Conservation (phyloP, 2,113 vertebrate species). For the Centropristis striata region DNA sequence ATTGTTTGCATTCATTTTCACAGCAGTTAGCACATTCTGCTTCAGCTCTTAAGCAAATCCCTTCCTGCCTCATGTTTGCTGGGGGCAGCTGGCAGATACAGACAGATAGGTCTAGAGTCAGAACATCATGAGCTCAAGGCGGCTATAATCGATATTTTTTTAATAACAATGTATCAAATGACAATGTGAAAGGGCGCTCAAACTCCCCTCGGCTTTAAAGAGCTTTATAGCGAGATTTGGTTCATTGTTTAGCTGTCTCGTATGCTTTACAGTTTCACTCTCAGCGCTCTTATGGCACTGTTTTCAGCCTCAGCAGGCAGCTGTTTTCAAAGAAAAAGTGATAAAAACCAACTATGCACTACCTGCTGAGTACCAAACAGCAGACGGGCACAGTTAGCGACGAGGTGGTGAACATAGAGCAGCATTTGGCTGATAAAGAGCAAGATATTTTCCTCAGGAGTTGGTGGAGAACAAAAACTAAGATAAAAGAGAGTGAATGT, state of each 20-base stretch:
- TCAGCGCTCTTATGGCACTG: background rate
- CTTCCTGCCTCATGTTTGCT: slow-evolving; percentile 39
- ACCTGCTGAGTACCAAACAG: background rate
- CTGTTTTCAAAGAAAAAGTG: background rate
- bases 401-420: too few relatives aligned
- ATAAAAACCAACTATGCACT: background rate
- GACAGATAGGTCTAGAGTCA: slow-evolving; percentile 42
- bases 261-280: background rate
- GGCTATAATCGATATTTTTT: background rate
- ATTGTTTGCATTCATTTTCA: slow-evolving; percentile 76
- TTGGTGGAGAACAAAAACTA: background rate
- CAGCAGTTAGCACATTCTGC: slow-evolving; percentile 71
- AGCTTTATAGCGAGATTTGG: background rate
- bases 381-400: background rate
- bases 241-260: slow-evolving; percentile 4
- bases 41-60: slow-evolving; percentile 62
- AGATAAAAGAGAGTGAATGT: background rate
- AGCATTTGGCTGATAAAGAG: background rate
- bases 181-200: background rate
- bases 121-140: slow-evolving; percentile 14
- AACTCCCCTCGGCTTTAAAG: background rate
- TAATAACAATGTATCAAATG: slow-evolving; percentile 2
- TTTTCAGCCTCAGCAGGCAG: background rate
- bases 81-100: slow-evolving; percentile 35
- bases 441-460: background rate